These are phyloP conservation scores for Siphamia tubifer DNA, from an alignment of 2,113 vertebrate species.

Conservation along the genomic window DNA sequence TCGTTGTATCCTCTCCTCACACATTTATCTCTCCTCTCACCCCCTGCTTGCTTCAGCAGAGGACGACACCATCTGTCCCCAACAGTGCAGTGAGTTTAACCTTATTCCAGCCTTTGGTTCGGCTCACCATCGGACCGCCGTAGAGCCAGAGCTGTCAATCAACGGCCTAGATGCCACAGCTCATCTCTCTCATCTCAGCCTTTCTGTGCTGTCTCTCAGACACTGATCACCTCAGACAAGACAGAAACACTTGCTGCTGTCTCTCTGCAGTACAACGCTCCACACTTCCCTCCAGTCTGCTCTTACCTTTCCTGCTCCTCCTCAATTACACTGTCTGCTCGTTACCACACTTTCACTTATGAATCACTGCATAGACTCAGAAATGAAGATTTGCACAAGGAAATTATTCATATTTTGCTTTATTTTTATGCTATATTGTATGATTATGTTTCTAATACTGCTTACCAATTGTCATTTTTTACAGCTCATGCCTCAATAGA, in stretches of 20 bases:
- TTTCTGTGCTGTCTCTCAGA: constrained; percentile 44
- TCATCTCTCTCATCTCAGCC: constrained; percentile 27
- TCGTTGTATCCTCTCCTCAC: constrained; percentile 2
- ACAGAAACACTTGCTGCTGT: constrained; percentile 49
- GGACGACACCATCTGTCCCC: constrained; percentile 21
- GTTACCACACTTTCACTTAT: neutral
- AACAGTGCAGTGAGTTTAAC: constrained; percentile 22
- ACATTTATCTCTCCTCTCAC: neutral
- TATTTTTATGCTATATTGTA: too few relatives aligned
- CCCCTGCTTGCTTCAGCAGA: neutral
- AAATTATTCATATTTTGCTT: too few relatives aligned
- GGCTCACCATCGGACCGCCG: constrained; percentile 13
- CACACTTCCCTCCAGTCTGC: neutral
- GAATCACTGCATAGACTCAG: too few relatives aligned
- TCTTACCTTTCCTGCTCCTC: neutral
- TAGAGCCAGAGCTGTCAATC: constrained; percentile 43
- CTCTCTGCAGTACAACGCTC: constrained; percentile 29
- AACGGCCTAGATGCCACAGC: constrained; percentile 20
- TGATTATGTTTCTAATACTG: too few relatives aligned
- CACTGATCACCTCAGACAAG: constrained; percentile 44
- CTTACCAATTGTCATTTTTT: too few relatives aligned
- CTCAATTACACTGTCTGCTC: constrained; percentile 4
- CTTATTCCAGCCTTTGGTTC: constrained; percentile 23
- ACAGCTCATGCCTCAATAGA: too few relatives aligned
- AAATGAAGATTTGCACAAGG: too few relatives aligned